Evolutionary conservation across 37 sponge, comb jelly and placozoan genomes (phyloP).

Genomic region (Hexactinellida sp.): DNA sequence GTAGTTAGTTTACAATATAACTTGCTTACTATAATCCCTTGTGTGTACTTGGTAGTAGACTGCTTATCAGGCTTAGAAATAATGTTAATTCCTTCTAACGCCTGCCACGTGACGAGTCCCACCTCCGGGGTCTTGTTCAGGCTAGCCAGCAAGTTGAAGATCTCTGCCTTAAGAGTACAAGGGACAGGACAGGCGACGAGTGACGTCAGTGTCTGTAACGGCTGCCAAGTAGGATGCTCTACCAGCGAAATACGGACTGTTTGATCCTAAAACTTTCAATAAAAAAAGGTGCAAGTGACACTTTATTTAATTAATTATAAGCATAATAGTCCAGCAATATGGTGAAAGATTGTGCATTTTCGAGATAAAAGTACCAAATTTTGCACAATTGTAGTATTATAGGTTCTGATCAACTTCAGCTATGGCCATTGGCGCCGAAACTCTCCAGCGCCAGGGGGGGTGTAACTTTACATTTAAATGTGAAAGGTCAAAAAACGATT

Average conservation of each 20-base stretch:
- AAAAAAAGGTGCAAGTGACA: no score
- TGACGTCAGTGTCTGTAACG: slow-evolving; percentile 61
- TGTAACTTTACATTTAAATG: no score
- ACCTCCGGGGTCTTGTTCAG: slow-evolving; percentile 76
- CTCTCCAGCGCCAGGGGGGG: no score
- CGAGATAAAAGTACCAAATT: no score
- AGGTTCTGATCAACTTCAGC: no score
- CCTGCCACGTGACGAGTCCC: slow-evolving; percentile 58
- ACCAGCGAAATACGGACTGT: slow-evolving; percentile 62
- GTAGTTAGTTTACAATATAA: no score
- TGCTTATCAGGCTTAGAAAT: neutral
- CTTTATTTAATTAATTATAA: no score
- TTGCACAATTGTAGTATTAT: no score
- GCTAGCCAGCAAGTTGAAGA: slow-evolving; percentile 55
- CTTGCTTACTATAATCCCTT: slow-evolving; percentile 7
- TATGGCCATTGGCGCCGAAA: no score
- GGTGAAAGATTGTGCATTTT: no score
- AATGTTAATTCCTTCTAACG: slow-evolving; percentile 40
- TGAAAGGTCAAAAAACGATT: no score
- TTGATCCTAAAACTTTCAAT: slow-evolving; percentile 43
- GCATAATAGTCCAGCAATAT: no score
- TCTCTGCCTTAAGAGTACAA: slow-evolving; percentile 62
- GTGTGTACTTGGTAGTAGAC: neutral
- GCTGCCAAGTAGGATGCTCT: slow-evolving; percentile 64
- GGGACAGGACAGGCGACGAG: slow-evolving; percentile 80